Base-by-base conservation (phyloP, 2,113 vertebrate species). In the Nerophis ophidion region DNA sequence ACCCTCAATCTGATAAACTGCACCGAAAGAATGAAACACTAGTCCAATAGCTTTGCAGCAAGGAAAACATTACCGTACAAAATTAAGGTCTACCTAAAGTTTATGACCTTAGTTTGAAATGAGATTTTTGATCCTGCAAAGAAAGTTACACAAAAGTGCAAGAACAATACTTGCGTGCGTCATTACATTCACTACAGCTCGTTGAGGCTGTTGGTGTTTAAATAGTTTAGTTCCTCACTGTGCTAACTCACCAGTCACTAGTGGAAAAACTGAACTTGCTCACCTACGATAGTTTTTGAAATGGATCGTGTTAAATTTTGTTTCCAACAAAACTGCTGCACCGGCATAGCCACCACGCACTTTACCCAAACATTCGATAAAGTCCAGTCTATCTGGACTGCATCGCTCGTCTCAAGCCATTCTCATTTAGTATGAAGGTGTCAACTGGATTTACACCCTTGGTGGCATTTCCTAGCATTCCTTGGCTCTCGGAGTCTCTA, bases 251-350 rank as follows among this genome's bases (percentile, higher is more conserved):
- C 57, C 14, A 44, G 69, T 86, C 77, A 77, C 57, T 12, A 44
- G 69, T 86, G 84, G 85, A 86, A 88, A 81, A 80, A 75, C 44
- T 26, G 52, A 72, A 80, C 77, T 85, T 84, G 9, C 17, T 26
- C 48, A 19, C 10, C 6, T 17, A 11, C 3, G 46, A 1, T 15
- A 14, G 12, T 19, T 35, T 55, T 48, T 47, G 3, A 55, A 57
- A 40, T 14, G 49, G 12, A 33, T 10, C 26, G 14, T 1, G 49
- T 51, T 5, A 6, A 34, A 26, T 51, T 12, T 11, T 26, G 48
- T 50, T 50, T 33, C 48, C 11, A 33, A 6, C 48, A 33, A 51
- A 34, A 3, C 11, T 33, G 49, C 26, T 4, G 26, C 6, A 35
- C 40, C 34, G 7, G 38, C 38, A 40, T 40, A 9, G 36, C 36